These are phyloP conservation scores for Phaonia tiefii DNA, from an alignment of 2,888 invertebrate genomes.

Conservation along the genomic window DNA sequence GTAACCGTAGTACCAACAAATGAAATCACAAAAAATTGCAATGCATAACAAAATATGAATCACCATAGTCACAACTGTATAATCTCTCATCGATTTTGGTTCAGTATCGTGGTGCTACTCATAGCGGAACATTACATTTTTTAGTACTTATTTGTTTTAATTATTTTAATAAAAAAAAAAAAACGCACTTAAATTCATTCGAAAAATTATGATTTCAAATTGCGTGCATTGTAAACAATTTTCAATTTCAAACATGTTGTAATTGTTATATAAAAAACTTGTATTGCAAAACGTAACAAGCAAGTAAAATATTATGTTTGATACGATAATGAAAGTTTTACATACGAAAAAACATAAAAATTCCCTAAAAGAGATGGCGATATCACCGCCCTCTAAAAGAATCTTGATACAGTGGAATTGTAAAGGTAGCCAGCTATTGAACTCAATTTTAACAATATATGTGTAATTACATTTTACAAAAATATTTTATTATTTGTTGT, in stretches of 20 bases:
- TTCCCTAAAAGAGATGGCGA: neutral
- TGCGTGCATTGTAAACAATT: conserved; percentile 41
- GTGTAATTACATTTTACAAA: neutral
- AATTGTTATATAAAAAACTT: neutral
- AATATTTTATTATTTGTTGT: neutral
- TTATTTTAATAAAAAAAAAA: conserved; percentile 4
- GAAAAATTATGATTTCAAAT: conserved; percentile 12
- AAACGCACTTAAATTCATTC: neutral
- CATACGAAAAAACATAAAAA: conserved; percentile 31
- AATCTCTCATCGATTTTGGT: too few species aligned
- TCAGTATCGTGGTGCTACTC: too few species aligned
- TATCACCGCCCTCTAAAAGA: conserved; percentile 38
- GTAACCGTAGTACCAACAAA: too few species aligned
- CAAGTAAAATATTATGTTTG: conserved; percentile 37
- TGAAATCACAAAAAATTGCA: too few species aligned
- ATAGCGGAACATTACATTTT: too few species aligned
- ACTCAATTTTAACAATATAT: neutral
- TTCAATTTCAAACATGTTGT: neutral
- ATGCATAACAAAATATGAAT: too few species aligned
- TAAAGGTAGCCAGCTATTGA: conserved; percentile 33
- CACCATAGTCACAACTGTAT: too few species aligned
- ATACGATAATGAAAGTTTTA: conserved; percentile 50
- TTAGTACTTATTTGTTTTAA: too few species aligned
- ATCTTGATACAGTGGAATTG: conserved; percentile 27
- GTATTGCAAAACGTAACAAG: neutral